Evolutionary conservation across 1,140 invertebrate species (phyloP).

Genomic region (Pogonomyrmex barbatus): DNA sequence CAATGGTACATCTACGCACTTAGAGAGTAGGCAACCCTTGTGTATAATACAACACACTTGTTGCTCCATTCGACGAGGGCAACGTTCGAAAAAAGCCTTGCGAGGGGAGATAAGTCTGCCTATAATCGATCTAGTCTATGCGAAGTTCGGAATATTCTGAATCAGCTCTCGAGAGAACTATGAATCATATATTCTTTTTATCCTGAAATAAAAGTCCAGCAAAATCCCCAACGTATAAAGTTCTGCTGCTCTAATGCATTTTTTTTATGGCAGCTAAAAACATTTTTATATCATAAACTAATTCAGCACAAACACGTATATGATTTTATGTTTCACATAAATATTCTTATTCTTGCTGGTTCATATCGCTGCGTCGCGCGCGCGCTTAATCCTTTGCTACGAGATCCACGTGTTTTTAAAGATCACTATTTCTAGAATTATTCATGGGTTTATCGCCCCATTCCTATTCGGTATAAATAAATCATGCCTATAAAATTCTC

Average conservation of each 20-base stretch:
- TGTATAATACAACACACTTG: conserved; percentile 45
- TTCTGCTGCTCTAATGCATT: background rate
- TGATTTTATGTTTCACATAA: background rate
- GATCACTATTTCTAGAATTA: background rate
- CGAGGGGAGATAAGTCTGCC: background rate
- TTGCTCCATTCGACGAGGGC: conserved; percentile 12
- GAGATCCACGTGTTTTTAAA: background rate
- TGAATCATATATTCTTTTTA: background rate
- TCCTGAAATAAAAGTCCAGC: background rate
- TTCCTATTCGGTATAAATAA: background rate
- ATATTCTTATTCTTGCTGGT: background rate
- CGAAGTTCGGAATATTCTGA: background rate
- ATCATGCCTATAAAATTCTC: conserved; percentile 1
- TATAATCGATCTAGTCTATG: background rate
- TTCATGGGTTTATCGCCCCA: background rate
- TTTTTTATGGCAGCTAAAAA: background rate
- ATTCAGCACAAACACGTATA: background rate
- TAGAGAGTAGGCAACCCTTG: background rate
- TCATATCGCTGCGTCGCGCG: background rate
- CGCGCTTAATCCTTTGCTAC: background rate
- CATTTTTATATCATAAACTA: background rate
- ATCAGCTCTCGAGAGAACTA: background rate
- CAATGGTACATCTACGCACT: background rate
- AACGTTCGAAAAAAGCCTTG: background rate
- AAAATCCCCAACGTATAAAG: background rate